phyloP scores from a whole-genome alignment of 2,113 vertebrate species.

The Sylvia atricapilla region DNA sequence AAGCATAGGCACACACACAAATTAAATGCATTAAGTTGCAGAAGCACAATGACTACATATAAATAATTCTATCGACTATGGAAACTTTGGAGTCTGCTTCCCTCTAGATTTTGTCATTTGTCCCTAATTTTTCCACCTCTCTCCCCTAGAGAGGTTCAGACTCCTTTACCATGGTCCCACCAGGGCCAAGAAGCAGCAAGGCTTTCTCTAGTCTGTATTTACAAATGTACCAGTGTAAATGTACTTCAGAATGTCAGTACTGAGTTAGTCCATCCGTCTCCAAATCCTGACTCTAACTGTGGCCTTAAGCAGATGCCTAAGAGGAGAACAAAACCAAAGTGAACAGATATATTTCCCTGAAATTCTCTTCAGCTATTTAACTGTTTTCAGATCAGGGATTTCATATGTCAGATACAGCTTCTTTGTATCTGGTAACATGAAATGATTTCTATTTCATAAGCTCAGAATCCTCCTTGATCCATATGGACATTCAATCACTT shows the following conservation, averaged over 20 bases:
- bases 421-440: neutral
- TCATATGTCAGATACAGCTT: neutral
- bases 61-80: neutral
- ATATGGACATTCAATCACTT: neutral
- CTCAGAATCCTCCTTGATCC: neutral
- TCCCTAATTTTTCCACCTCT: neutral
- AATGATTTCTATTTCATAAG: neutral
- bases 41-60: neutral
- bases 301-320: neutral
- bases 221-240: neutral
- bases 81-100: neutral
- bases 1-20: neutral
- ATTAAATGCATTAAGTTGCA: neutral
- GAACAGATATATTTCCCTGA: neutral
- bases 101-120: neutral
- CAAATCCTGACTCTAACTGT: neutral
- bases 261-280: neutral
- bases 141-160: neutral
- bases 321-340: neutral
- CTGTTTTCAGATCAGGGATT: neutral
- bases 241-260: neutral
- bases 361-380: neutral
- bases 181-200: neutral
- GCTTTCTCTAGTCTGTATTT: neutral
- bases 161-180: neutral